Conservation (phyloP, 30 jellyfish, hydroid and myxozoan genomes). For the Pseudorhiza aurosa region DNA sequence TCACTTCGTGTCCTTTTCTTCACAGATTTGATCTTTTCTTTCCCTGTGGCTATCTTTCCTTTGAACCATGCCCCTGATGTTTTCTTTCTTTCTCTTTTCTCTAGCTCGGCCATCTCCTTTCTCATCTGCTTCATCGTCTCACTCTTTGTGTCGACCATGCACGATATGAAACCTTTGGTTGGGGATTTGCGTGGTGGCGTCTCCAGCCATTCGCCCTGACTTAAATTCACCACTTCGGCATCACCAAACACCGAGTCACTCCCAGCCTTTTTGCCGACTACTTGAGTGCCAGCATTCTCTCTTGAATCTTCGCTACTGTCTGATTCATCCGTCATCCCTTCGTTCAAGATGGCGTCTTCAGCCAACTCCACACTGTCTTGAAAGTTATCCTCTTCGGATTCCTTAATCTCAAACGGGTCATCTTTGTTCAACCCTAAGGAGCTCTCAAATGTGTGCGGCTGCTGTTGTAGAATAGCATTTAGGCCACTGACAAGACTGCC, state of each 20-base stretch:
- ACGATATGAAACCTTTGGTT: background rate
- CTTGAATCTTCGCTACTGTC: constrained; percentile 11
- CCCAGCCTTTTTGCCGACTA: background rate
- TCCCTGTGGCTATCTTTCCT: constrained; percentile 64
- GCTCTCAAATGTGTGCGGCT: constrained; percentile 14
- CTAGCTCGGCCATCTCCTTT: constrained; percentile 46
- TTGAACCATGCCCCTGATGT: constrained; percentile 82
- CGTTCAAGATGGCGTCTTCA: constrained; percentile 29
- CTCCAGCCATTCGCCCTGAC: background rate
- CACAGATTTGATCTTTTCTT: constrained; percentile 51
- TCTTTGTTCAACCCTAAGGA: constrained; percentile 22
- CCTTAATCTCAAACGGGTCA: constrained; percentile 16
- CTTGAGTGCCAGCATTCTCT: background rate
- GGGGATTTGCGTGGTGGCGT: background rate
- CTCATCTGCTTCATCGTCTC: constrained; percentile 56
- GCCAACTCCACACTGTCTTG: constrained; percentile 26
- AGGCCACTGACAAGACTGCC: constrained; percentile 62
- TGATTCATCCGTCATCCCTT: constrained; percentile 24
- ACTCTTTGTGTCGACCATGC: constrained; percentile 27
- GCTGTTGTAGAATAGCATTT: constrained; percentile 51
- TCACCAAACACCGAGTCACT: constrained; percentile 13
- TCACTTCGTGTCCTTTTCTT: constrained; percentile 63
- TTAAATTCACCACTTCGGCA: background rate
- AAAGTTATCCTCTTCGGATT: background rate
- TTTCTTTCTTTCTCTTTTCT: constrained; percentile 74